Evolutionary conservation across 2,888 invertebrate genomes (phyloP).

Genomic region (Helleia helle): DNA sequence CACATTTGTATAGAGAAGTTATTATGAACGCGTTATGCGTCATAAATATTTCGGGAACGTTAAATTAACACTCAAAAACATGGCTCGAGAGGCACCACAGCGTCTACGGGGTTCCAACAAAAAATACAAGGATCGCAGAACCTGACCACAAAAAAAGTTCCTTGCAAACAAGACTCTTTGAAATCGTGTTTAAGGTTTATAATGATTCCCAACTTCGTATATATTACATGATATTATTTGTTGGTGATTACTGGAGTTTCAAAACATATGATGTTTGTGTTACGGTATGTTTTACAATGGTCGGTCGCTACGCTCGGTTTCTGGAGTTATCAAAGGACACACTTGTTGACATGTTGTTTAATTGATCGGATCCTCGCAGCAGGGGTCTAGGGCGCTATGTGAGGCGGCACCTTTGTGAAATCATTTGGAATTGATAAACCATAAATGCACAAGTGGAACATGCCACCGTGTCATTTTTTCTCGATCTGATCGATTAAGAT

Average conservation of each 20-base stretch:
- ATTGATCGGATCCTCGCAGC: constrained; percentile 70
- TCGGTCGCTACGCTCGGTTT: constrained; percentile 33
- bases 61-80: constrained; percentile 73
- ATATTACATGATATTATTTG: constrained; percentile 21
- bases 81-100: constrained; percentile 68
- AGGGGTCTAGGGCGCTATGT: constrained; percentile 59
- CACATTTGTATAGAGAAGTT: constrained; percentile 68
- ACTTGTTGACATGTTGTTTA: constrained; percentile 75
- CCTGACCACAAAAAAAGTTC: constrained; percentile 29
- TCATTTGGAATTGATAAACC: constrained; percentile 70
- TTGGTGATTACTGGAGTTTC: constrained; percentile 36
- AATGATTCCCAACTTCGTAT: constrained; percentile 1
- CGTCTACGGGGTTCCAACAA: constrained; percentile 61
- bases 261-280: constrained; percentile 43
- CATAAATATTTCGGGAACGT: constrained; percentile 73
- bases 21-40: constrained; percentile 69
- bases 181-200: background rate
- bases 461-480: constrained; percentile 64
- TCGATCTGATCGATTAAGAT: constrained; percentile 13
- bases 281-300: constrained; percentile 51
- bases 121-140: constrained; percentile 61
- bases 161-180: constrained; percentile 6
- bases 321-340: constrained; percentile 61
- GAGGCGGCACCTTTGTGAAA: constrained; percentile 64
- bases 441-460: constrained; percentile 65